Evolutionary conservation across 2,888 invertebrate genomes (phyloP).

Genomic region (Epistrophella euchroma): DNA sequence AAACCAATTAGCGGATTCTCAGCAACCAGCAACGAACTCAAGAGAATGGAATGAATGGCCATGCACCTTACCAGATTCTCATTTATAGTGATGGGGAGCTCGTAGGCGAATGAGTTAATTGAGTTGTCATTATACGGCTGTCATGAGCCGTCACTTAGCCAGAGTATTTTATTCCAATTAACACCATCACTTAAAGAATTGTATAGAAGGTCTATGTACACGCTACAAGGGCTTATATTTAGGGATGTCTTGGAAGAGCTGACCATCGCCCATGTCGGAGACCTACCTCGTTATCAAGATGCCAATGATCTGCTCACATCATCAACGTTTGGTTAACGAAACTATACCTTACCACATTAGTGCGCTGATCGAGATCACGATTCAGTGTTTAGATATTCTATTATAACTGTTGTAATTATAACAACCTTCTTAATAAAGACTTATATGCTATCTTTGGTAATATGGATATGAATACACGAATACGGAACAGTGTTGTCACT

Average conservation of each 20-base stretch:
- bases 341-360: not conserved
- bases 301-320: slow-evolving; percentile 61
- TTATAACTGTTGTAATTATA: slow-evolving; percentile 70
- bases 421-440: slow-evolving; percentile 46
- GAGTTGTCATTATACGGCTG: slow-evolving; percentile 70
- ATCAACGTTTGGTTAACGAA: slow-evolving; percentile 16
- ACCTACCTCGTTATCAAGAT: slow-evolving; percentile 63
- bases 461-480: not conserved
- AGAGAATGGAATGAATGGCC: not conserved
- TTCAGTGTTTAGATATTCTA: slow-evolving; percentile 70
- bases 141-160: slow-evolving; percentile 73
- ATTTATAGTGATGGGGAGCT: not conserved
- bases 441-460: slow-evolving; percentile 2
- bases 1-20: slow-evolving; percentile 69
- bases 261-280: slow-evolving; percentile 9
- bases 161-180: slow-evolving; percentile 73
- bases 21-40: slow-evolving; percentile 26
- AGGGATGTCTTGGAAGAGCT: slow-evolving; percentile 10
- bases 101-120: slow-evolving; percentile 61
- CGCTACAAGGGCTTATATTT: slow-evolving; percentile 17
- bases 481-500: slow-evolving; percentile 12
- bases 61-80: slow-evolving; percentile 44
- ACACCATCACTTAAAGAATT: slow-evolving; percentile 60
- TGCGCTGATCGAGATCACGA: slow-evolving; percentile 68
- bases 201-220: not conserved